Percentiles rank a stretch among this genome's conserved stretches.
These are phyloP conservation scores for Metacarcinus magister DNA, from an alignment of 2,888 invertebrate species.

Conservation along the genomic window DNA sequence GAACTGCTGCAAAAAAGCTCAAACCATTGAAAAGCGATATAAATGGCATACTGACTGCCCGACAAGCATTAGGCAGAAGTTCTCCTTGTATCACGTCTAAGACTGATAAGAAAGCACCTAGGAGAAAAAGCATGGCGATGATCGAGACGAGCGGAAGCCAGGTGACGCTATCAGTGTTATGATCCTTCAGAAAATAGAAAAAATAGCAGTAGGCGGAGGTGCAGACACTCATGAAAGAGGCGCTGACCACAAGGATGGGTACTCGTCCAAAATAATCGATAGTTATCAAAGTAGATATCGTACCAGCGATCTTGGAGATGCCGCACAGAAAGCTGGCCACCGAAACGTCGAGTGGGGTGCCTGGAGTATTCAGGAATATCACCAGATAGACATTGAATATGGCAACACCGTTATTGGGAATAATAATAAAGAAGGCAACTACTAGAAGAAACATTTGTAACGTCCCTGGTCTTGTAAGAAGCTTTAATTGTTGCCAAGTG, in stretches of 20 bases:
- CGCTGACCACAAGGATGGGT: neutral
- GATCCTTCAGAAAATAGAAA: conserved; percentile 30
- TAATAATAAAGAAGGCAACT: neutral
- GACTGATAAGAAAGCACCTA: conserved; percentile 26
- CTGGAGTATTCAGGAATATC: neutral
- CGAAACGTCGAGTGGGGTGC: neutral
- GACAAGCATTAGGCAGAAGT: conserved; percentile 68
- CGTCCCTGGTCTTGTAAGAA: neutral
- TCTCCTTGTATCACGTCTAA: conserved; percentile 68
- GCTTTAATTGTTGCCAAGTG: conserved; percentile 57
- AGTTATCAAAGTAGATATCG: neutral
- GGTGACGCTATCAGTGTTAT: neutral
- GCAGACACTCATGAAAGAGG: neutral
- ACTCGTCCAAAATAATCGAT: neutral
- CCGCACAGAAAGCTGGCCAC: neutral
- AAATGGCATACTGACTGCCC: conserved; percentile 65
- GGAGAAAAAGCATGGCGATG: conserved; percentile 57
- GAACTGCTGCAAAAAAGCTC: conserved; percentile 39
- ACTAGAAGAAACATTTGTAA: neutral
- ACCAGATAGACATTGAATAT: neutral
- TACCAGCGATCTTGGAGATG: neutral
- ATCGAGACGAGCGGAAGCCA: conserved; percentile 71
- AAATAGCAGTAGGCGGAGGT: conserved; percentile 52
- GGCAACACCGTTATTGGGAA: neutral
- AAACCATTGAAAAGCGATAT: conserved; percentile 57